A percentile compares a stretch with the other conserved stretches of the same genome.
Evolutionary conservation across 2,113 vertebrate genomes (phyloP).

Genomic region (Melanocharis versteri): DNA sequence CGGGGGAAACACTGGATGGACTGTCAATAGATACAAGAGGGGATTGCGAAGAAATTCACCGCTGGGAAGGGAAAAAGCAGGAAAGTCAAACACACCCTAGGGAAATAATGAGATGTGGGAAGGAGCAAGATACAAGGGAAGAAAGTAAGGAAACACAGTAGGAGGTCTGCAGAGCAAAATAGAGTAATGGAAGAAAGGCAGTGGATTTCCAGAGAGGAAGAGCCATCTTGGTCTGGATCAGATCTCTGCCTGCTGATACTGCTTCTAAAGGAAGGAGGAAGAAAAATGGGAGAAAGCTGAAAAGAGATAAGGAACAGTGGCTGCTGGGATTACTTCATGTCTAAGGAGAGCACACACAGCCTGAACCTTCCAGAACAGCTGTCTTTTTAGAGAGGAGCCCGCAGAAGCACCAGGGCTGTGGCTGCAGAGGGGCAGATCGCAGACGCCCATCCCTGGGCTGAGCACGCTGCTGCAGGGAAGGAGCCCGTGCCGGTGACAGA

Average conservation of each 20-base stretch:
- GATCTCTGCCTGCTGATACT: background rate
- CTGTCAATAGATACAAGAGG: background rate
- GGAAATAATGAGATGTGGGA: background rate
- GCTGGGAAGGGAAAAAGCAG: background rate
- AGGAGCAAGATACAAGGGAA: background rate
- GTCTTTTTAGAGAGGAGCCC: background rate
- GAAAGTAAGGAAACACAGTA: background rate
- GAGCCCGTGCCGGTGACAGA: fast-evolving
- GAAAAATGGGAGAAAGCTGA: background rate
- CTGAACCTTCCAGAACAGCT: background rate
- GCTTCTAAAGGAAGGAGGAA: background rate
- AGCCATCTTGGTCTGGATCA: background rate
- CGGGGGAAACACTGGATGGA: background rate
- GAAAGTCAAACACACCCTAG: background rate
- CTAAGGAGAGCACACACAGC: background rate
- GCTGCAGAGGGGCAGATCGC: background rate
- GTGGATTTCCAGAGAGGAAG: background rate
- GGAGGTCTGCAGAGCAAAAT: background rate
- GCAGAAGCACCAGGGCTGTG: background rate
- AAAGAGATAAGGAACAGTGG: background rate
- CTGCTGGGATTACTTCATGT: background rate
- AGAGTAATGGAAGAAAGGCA: background rate
- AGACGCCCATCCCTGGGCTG: fast-evolving
- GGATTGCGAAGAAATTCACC: background rate
- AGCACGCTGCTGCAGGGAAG: background rate